Percentiles rank a stretch among this genome's conserved stretches.
Evolutionary conservation across 2,113 vertebrate genomes (phyloP).

Genomic region (Hystrix brachyura): DNA sequence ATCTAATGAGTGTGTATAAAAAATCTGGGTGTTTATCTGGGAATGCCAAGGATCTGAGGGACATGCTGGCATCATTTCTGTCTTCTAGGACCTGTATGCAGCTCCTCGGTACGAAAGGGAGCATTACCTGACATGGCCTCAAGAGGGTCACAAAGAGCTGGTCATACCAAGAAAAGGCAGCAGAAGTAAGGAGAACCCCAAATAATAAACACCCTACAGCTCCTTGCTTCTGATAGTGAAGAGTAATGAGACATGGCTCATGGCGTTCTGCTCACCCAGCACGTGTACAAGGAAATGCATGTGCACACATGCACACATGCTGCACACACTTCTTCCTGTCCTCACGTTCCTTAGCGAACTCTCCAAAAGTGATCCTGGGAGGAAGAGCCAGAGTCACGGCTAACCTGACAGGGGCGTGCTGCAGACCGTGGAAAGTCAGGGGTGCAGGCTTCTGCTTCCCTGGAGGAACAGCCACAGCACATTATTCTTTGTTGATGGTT

Average conservation of each 20-base stretch:
- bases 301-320: not conserved
- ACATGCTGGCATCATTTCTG: not conserved
- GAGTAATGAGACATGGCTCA: not conserved
- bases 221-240: not conserved
- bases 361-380: not conserved
- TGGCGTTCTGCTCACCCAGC: not conserved
- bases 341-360: not conserved
- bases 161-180: not conserved
- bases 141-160: not conserved
- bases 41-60: not conserved
- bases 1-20: not conserved
- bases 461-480: not conserved
- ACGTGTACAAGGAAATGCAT: fast-evolving
- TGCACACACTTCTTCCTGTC: not conserved
- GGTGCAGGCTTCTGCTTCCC: not conserved
- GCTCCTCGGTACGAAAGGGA: not conserved
- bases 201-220: not conserved
- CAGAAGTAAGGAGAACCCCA: not conserved
- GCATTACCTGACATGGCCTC: not conserved
- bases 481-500: not conserved
- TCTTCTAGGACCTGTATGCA: not conserved
- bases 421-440: not conserved
- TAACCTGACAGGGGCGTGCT: not conserved
- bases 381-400: not conserved
- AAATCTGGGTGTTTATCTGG: not conserved